Conservation (phyloP, 2,797 vertebrate species). For the Sebastes kiyomatsui region DNA sequence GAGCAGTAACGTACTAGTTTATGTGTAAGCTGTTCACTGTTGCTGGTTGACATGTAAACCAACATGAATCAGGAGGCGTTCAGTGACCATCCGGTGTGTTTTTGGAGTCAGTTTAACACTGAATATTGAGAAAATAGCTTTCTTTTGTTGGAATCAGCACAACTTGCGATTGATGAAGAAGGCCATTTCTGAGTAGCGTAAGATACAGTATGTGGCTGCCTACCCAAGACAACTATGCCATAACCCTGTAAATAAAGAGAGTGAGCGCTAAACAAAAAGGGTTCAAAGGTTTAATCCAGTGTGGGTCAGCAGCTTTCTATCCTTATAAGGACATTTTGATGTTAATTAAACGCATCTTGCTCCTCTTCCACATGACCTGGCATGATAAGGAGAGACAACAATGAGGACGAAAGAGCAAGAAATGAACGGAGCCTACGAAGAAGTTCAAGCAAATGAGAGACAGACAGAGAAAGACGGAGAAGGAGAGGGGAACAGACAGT, state of each 20-base stretch:
- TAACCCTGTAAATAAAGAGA: background rate
- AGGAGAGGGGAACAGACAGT: constrained; percentile 60
- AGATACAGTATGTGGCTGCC: background rate
- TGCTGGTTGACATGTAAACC: background rate
- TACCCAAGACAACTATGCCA: background rate
- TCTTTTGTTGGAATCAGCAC: background rate
- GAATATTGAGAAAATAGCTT: background rate
- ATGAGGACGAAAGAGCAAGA: constrained; percentile 58
- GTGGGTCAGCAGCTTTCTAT: background rate
- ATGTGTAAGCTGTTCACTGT: background rate
- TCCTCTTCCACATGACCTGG: background rate
- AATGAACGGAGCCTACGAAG: constrained; percentile 46
- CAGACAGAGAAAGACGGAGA: constrained; percentile 66
- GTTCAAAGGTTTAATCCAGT: background rate
- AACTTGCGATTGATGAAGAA: background rate
- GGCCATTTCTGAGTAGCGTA: background rate
- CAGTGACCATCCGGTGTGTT: background rate
- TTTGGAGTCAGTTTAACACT: background rate
- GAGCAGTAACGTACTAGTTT: background rate
- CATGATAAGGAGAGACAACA: constrained; percentile 57
- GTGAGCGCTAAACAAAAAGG: background rate
- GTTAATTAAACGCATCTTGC: background rate
- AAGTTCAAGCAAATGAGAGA: constrained; percentile 42
- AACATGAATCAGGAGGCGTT: background rate
- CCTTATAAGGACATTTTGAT: background rate